phyloP scores from a whole-genome alignment of 1,140 invertebrate species.

The Neotoxoptera formosana region DNA sequence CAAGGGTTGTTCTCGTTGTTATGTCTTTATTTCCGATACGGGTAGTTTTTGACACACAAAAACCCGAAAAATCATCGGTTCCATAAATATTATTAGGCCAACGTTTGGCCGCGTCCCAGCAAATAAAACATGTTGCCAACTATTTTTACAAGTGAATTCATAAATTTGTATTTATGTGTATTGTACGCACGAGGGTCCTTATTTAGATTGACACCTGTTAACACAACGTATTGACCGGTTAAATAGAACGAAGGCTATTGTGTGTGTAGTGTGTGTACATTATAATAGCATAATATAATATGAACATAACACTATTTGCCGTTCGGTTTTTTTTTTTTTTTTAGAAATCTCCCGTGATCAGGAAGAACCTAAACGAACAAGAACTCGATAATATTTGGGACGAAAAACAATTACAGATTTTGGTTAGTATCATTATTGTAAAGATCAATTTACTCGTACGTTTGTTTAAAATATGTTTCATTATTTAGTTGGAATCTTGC shows the following conservation, averaged over 20 bases:
- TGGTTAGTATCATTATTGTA: slow-evolving; percentile 68
- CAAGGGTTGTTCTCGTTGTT: background rate
- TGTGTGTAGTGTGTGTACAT: background rate
- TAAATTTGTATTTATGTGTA: slow-evolving; percentile 50
- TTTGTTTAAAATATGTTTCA: slow-evolving; percentile 8
- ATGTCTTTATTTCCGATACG: background rate
- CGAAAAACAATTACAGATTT: slow-evolving; percentile 73
- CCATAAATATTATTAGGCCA: slow-evolving; percentile 47
- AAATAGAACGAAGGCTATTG: background rate
- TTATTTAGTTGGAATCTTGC: slow-evolving; percentile 78
- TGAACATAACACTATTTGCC: background rate
- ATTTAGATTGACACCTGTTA: slow-evolving; percentile 50
- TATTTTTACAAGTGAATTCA: slow-evolving; percentile 48
- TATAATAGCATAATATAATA: background rate
- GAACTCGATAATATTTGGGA: slow-evolving; percentile 77
- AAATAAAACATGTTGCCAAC: slow-evolving; percentile 51
- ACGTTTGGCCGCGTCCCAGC: slow-evolving; percentile 37
- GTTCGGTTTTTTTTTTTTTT: slow-evolving; percentile 34
- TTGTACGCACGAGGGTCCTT: slow-evolving; percentile 17
- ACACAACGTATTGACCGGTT: slow-evolving; percentile 27
- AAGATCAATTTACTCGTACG: background rate
- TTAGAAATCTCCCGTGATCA: slow-evolving; percentile 22
- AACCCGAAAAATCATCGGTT: background rate
- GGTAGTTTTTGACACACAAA: background rate
- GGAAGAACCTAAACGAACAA: slow-evolving; percentile 57